Percentiles rank a stretch among this genome's conserved stretches.
Conservation (phyloP, 1,140 invertebrate genomes). For the Drosophila punjabiensis region DNA sequence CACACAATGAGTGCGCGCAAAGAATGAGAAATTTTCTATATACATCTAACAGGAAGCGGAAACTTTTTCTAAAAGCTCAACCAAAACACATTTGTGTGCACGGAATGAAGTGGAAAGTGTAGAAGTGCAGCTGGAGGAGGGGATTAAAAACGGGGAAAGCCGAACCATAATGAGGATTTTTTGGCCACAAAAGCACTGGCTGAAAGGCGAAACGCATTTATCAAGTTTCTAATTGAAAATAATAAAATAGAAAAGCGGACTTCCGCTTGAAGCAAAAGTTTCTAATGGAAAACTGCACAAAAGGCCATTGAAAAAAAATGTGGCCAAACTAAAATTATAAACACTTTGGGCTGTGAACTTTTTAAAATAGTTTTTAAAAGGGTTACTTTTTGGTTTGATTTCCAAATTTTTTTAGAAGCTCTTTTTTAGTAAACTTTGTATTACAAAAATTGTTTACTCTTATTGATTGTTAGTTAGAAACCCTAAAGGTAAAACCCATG, state of each 20-base stretch:
- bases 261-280: constrained; percentile 23
- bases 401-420: background rate
- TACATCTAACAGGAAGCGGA: constrained; percentile 49
- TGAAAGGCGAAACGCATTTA: constrained; percentile 56
- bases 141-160: constrained; percentile 51
- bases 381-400: background rate
- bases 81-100: constrained; percentile 39
- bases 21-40: constrained; percentile 40
- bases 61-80: constrained; percentile 55
- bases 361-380: background rate
- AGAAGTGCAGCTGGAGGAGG: constrained; percentile 16
- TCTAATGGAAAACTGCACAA: constrained; percentile 11
- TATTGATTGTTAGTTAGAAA: background rate
- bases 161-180: constrained; percentile 52
- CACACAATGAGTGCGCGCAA: constrained; percentile 35
- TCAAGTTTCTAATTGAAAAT: constrained; percentile 66
- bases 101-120: constrained; percentile 13
- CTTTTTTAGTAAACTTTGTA: background rate
- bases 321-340: constrained; percentile 12
- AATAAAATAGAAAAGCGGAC: constrained; percentile 10
- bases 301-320: constrained; percentile 2
- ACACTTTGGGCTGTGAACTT: constrained; percentile 1
- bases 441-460: background rate
- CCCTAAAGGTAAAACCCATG: background rate
- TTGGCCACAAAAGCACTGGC: constrained; percentile 35